Percentiles rank a stretch among this genome's conserved stretches.
Evolutionary conservation across 2,113 vertebrate genomes (phyloP).

Genomic region (Seriola rivoliana): DNA sequence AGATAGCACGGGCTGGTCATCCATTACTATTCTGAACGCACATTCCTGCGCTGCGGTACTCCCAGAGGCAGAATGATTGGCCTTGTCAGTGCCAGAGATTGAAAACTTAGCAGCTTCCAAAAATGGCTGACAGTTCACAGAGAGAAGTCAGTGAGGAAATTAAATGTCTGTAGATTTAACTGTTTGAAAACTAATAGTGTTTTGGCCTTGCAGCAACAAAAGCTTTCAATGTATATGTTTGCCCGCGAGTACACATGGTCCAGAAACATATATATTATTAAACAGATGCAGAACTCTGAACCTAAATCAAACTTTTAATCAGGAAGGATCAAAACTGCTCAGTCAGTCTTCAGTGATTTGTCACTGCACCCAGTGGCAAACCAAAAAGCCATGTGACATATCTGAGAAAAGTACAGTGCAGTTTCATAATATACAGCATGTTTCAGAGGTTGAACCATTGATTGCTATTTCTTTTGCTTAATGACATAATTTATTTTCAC

Average conservation of each 20-base stretch:
- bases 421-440: not conserved
- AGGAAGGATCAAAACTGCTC: conserved; percentile 1
- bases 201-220: conserved; percentile 25
- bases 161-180: conserved; percentile 44
- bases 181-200: conserved; percentile 14
- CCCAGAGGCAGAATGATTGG: conserved; percentile 53
- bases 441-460: conserved; percentile 12
- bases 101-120: conserved; percentile 48
- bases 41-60: conserved; percentile 23
- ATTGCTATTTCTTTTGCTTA: not conserved
- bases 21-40: conserved; percentile 64
- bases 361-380: too few relatives aligned
- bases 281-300: conserved; percentile 3
- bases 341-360: conserved; percentile 4
- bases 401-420: too few relatives aligned
- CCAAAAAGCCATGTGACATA: too few relatives aligned
- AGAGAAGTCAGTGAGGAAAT: conserved; percentile 56
- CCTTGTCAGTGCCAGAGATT: conserved; percentile 52
- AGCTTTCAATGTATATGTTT: not conserved
- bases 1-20: conserved; percentile 17
- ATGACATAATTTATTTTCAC: not conserved
- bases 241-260: not conserved
- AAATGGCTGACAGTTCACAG: conserved; percentile 10
- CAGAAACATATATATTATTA: not conserved
- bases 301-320: conserved; percentile 13